Evolutionary conservation across 2,888 invertebrate genomes (phyloP).

Genomic region (Enchytraeus crypticus): DNA sequence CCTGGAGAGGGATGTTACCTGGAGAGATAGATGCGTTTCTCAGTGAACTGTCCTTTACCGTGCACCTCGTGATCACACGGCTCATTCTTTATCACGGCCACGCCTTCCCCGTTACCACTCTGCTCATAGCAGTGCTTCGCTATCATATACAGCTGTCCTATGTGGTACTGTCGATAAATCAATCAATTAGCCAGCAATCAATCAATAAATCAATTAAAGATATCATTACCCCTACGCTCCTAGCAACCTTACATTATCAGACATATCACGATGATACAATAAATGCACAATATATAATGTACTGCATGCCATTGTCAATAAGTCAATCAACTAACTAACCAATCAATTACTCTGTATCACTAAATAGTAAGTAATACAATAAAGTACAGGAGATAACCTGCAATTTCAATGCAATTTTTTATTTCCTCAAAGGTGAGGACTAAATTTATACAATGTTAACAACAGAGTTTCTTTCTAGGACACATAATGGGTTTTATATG

Average conservation of each 20-base stretch:
- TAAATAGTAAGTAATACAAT: too few relatives aligned
- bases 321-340: background rate
- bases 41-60: slow-evolving; percentile 78
- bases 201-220: background rate
- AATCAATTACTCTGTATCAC: background rate
- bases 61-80: slow-evolving; percentile 68
- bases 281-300: background rate
- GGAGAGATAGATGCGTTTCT: slow-evolving; percentile 79
- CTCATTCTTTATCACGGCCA: slow-evolving; percentile 77
- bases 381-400: too few relatives aligned
- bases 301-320: too few relatives aligned
- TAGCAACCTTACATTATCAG: too few relatives aligned
- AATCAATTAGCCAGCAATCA: background rate
- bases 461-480: too few relatives aligned
- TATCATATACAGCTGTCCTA: slow-evolving; percentile 89
- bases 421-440: too few relatives aligned
- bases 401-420: too few relatives aligned
- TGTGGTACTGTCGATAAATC: slow-evolving; percentile 62
- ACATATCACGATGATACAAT: background rate
- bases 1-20: too few relatives aligned
- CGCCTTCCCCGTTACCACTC: slow-evolving; percentile 79
- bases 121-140: slow-evolving; percentile 85
- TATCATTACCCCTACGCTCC: background rate
- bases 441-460: too few relatives aligned
- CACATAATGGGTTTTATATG: too few relatives aligned